These are phyloP conservation scores for Tromatobia lineatoria DNA, from an alignment of 2,888 invertebrate species.

Conservation along the genomic window DNA sequence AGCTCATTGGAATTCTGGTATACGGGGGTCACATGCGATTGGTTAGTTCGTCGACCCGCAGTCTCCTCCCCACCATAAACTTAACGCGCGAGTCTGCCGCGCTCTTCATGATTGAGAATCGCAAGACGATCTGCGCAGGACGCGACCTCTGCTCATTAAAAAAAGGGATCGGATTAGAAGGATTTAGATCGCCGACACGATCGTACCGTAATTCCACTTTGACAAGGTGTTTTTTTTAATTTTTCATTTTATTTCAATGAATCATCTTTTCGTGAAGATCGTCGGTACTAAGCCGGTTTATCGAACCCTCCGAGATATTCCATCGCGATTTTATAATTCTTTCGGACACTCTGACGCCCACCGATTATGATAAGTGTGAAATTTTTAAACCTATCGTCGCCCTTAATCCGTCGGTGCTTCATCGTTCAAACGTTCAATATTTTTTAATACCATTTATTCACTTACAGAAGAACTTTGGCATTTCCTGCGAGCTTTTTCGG, in stretches of 20 bases:
- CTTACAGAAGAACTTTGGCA: not conserved
- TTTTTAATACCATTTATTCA: no score
- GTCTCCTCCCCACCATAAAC: slow-evolving; percentile 67
- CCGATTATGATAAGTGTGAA: not conserved
- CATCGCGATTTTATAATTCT: not conserved
- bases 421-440: no score
- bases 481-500: no score
- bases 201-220: slow-evolving; percentile 1
- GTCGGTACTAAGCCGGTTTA: not conserved
- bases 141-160: slow-evolving; percentile 15
- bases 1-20: slow-evolving; percentile 83
- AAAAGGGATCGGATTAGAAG: slow-evolving; percentile 1
- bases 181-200: slow-evolving; percentile 19
- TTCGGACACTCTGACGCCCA: not conserved
- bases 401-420: no score
- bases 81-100: not conserved
- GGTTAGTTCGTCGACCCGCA: slow-evolving; percentile 84
- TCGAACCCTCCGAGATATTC: slow-evolving; percentile 8
- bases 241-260: slow-evolving; percentile 7
- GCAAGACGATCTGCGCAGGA: slow-evolving; percentile 23
- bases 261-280: not conserved
- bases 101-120: slow-evolving; percentile 15
- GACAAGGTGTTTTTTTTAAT: not conserved
- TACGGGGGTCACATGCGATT: slow-evolving; percentile 80
- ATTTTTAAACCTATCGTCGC: not conserved